Percentiles rank a stretch among this genome's conserved stretches.
Evolutionary conservation across 1,140 invertebrate species (phyloP).

Genomic region (Neocloeon triangulifer): DNA sequence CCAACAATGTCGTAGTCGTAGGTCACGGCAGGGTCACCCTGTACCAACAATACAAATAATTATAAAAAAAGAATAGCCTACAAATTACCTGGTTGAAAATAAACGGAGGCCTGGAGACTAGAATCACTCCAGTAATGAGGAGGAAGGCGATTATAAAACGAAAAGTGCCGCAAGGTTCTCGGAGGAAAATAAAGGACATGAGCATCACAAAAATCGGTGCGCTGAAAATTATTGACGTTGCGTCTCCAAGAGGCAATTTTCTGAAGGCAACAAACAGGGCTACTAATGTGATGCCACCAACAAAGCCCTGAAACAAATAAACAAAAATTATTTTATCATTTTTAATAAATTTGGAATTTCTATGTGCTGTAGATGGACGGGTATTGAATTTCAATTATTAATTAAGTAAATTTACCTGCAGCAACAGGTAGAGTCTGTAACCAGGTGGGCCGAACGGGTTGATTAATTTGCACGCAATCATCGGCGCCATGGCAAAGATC

Average conservation of each 20-base stretch:
- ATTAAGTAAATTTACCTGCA: slow-evolving; percentile 21
- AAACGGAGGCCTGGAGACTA: slow-evolving; percentile 27
- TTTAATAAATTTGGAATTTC: no score
- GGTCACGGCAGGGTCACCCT: no score
- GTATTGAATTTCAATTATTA: no score
- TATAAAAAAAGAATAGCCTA: no score
- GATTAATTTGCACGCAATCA: slow-evolving; percentile 14
- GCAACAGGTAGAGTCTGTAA: slow-evolving; percentile 18
- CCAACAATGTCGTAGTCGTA: slow-evolving; percentile 21
- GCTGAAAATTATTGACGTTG: slow-evolving; percentile 33
- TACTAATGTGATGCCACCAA: slow-evolving; percentile 24
- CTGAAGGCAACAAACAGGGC: slow-evolving; percentile 26
- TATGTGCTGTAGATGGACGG: no score
- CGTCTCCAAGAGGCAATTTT: slow-evolving; percentile 27
- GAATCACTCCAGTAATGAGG: slow-evolving; percentile 23
- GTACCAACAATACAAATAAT: no score
- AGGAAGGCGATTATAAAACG: slow-evolving; percentile 23
- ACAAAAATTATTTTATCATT: no score
- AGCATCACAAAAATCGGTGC: slow-evolving; percentile 29
- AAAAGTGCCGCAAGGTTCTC: slow-evolving; percentile 28
- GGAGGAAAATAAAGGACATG: slow-evolving; percentile 26
- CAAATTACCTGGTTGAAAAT: no score
- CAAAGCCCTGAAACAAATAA: slow-evolving; percentile 21
- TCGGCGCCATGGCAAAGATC: slow-evolving; percentile 17
- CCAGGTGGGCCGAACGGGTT: slow-evolving; percentile 20